A percentile compares a stretch with the other conserved stretches of the same genome.
phyloP scores from a whole-genome alignment of 2,888 invertebrate genomes.

The Perithous albicinctus region DNA sequence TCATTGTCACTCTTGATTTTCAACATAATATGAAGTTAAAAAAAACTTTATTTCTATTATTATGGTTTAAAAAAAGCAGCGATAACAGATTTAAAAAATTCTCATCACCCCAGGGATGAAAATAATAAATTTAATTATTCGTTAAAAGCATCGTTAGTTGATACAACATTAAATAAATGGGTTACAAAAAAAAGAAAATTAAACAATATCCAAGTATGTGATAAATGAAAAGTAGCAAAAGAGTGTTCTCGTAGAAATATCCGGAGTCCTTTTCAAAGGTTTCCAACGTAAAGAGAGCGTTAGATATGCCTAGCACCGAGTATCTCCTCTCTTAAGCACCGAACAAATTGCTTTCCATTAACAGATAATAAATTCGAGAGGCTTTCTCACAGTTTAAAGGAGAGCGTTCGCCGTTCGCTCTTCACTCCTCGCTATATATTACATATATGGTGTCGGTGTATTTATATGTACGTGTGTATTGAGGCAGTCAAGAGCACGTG shows the following conservation, averaged over 20 bases:
- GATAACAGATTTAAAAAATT: too few species aligned
- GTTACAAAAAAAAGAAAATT: too few species aligned
- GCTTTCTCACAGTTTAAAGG: conserved; percentile 44
- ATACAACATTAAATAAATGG: too few species aligned
- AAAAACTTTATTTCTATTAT: too few species aligned
- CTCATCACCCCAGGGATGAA: too few species aligned
- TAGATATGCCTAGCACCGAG: too few species aligned
- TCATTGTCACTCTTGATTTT: too few species aligned
- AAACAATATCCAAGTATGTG: too few species aligned
- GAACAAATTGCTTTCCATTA: conserved; percentile 66
- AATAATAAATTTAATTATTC: too few species aligned
- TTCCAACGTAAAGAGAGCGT: background rate
- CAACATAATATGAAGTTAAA: too few species aligned
- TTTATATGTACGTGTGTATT: conserved; percentile 45
- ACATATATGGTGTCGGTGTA: background rate
- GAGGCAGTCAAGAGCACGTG: conserved; percentile 31
- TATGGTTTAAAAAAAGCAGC: too few species aligned
- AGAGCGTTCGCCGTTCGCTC: conserved; percentile 21
- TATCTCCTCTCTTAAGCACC: conserved; percentile 14
- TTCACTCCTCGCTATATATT: conserved; percentile 7
- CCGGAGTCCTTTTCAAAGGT: background rate
- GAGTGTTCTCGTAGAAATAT: background rate
- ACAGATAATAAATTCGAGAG: conserved; percentile 61
- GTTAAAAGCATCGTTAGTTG: too few species aligned
- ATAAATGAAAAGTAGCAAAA: background rate